phyloP scores from a whole-genome alignment of 2,797 vertebrate species.

The Atherinosoma microstoma region DNA sequence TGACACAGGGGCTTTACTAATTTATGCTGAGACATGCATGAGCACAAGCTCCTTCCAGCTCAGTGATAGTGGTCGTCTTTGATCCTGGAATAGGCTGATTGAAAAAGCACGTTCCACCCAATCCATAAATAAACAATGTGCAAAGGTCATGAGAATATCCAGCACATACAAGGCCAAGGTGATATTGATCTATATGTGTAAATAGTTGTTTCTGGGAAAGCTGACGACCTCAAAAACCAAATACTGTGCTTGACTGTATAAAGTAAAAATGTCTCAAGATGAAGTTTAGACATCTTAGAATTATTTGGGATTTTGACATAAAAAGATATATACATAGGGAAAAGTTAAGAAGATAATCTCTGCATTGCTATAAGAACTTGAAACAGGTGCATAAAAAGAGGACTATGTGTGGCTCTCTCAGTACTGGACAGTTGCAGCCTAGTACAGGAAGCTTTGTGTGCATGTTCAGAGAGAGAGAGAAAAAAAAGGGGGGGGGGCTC shows the following conservation, averaged over 20 bases:
- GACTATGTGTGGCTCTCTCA: constrained; percentile 39
- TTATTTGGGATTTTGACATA: background rate
- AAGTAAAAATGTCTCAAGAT: background rate
- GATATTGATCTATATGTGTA: constrained; percentile 23
- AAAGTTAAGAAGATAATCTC: constrained; percentile 8
- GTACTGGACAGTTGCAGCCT: constrained; percentile 62
- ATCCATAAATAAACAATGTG: constrained; percentile 25
- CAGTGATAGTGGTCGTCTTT: constrained; percentile 39
- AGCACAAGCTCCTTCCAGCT: constrained; percentile 64
- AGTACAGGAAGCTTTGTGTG: constrained; percentile 81
- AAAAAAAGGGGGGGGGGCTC: constrained; percentile 39
- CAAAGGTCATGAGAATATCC: constrained; percentile 43
- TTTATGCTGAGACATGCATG: constrained; percentile 80
- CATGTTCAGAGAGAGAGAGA: constrained; percentile 47
- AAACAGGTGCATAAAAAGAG: constrained; percentile 72
- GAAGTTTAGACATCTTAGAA: background rate
- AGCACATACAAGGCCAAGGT: constrained; percentile 5
- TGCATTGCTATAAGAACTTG: constrained; percentile 12
- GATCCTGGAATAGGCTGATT: constrained; percentile 56
- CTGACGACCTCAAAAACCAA: constrained; percentile 4
- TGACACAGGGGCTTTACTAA: constrained; percentile 76
- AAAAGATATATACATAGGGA: background rate
- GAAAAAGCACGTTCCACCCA: constrained; percentile 43
- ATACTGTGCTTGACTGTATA: background rate
- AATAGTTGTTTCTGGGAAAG: constrained; percentile 15